Evolutionary conservation across 37 sponge, comb jelly and placozoan species (phyloP).

Genomic region (Halichondria panicea): DNA sequence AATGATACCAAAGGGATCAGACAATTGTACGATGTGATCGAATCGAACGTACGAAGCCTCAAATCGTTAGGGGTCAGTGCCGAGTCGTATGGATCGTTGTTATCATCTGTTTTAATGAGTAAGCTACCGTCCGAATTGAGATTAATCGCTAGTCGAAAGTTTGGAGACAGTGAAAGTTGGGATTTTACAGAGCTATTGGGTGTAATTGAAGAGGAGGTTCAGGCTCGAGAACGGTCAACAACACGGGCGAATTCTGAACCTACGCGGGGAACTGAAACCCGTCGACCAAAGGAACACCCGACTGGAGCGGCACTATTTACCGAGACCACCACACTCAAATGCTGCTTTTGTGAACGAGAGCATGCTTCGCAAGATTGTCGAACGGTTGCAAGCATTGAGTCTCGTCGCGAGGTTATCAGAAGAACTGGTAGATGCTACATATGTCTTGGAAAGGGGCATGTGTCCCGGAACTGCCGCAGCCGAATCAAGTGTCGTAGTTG

Average conservation of each 20-base stretch:
- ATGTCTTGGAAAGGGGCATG: slow-evolving; percentile 25
- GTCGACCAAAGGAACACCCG: slow-evolving; percentile 15
- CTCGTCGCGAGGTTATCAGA: slow-evolving; percentile 3
- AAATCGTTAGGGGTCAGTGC: slow-evolving; percentile 16
- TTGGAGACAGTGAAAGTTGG: slow-evolving; percentile 27
- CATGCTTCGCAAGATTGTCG: slow-evolving; percentile 16
- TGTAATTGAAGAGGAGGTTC: slow-evolving; percentile 17
- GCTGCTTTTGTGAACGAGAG: slow-evolving; percentile 28
- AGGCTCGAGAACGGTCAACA: slow-evolving; percentile 31
- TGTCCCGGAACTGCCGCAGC: slow-evolving; percentile 16
- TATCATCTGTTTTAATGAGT: slow-evolving; percentile 32
- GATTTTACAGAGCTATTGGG: slow-evolving; percentile 10
- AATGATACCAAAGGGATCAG: slow-evolving; percentile 29
- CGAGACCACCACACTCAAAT: not conserved
- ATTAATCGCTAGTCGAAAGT: slow-evolving; percentile 8
- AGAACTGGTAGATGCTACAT: slow-evolving; percentile 36
- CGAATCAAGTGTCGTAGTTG: slow-evolving; percentile 22
- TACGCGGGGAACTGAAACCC: too few relatives aligned
- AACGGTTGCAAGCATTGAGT: slow-evolving; percentile 2
- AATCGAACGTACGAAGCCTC: slow-evolving; percentile 27
- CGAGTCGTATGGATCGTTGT: slow-evolving; percentile 16
- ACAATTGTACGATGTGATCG: slow-evolving; percentile 30
- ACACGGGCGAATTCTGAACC: not conserved
- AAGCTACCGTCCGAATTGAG: slow-evolving; percentile 31
- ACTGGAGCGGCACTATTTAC: slow-evolving; percentile 14